phyloP scores from a whole-genome alignment of 2,113 vertebrate species.

The Seriola aureovittata region DNA sequence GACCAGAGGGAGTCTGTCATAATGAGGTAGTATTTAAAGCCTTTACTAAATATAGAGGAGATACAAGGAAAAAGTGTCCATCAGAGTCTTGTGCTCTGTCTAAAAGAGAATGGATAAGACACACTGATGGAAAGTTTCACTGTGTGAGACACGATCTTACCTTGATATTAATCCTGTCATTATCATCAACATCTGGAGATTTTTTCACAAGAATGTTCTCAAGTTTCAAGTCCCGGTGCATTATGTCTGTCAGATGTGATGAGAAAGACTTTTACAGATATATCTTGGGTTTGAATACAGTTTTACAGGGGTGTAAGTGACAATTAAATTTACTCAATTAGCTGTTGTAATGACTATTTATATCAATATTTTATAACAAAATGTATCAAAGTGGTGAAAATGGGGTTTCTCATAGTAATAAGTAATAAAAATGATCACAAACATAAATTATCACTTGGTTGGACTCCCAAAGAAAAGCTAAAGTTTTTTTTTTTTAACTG shows the following conservation, averaged over 20 bases:
- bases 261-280: neutral
- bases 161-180: conserved; percentile 89
- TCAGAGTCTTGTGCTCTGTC: conserved; percentile 19
- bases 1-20: conserved; percentile 60
- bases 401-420: too few relatives aligned
- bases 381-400: neutral
- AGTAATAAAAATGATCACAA: too few relatives aligned
- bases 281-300: neutral
- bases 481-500: too few relatives aligned
- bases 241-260: conserved; percentile 86
- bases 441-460: too few relatives aligned
- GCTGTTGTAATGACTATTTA: neutral
- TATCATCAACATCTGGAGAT: conserved; percentile 79
- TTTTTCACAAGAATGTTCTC: conserved; percentile 94
- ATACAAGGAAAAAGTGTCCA: conserved; percentile 1
- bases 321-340: neutral
- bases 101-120: conserved; percentile 27
- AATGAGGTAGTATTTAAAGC: conserved; percentile 72
- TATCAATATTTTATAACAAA: neutral
- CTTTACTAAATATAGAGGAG: conserved; percentile 46
- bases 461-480: too few relatives aligned
- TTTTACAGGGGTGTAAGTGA: neutral
- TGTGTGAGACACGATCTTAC: conserved; percentile 75
- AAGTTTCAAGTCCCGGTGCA: conserved; percentile 90
- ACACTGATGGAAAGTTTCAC: conserved; percentile 24